These are phyloP conservation scores for Anastrepha obliqua DNA, from an alignment of 1,140 invertebrate genomes.

Conservation along the genomic window DNA sequence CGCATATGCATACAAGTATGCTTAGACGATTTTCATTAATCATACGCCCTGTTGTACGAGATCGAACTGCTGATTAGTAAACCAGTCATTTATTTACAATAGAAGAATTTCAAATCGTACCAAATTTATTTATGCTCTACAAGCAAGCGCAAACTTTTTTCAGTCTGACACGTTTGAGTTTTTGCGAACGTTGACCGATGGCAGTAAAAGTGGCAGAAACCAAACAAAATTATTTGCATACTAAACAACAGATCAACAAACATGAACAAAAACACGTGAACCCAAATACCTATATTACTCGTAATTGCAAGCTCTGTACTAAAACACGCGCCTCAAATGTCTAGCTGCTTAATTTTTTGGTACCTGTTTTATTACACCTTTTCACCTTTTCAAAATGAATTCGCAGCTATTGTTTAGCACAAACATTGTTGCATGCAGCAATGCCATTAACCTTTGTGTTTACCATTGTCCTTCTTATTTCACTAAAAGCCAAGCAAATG, in stretches of 20 bases:
- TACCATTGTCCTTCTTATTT: background rate
- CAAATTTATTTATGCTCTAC: background rate
- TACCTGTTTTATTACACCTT: background rate
- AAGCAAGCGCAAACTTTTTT: conserved; percentile 8
- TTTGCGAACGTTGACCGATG: conserved; percentile 24
- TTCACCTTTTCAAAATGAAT: background rate
- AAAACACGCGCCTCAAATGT: background rate
- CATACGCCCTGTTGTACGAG: background rate
- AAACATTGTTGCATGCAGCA: conserved; percentile 20
- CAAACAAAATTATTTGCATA: background rate
- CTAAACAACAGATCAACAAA: background rate
- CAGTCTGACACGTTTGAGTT: background rate
- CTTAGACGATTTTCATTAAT: conserved; percentile 4
- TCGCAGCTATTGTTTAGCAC: background rate
- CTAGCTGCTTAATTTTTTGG: background rate
- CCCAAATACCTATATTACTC: background rate
- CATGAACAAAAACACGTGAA: background rate
- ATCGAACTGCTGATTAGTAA: too few species aligned
- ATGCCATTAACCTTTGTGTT: background rate
- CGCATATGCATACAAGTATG: background rate
- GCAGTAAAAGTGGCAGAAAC: background rate
- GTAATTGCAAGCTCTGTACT: background rate
- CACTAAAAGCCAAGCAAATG: background rate
- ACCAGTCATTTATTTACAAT: too few species aligned
- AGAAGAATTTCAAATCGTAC: too few species aligned